Base-by-base conservation (phyloP, 2,113 vertebrate species). In the Balaenoptera acutorostrata region DNA sequence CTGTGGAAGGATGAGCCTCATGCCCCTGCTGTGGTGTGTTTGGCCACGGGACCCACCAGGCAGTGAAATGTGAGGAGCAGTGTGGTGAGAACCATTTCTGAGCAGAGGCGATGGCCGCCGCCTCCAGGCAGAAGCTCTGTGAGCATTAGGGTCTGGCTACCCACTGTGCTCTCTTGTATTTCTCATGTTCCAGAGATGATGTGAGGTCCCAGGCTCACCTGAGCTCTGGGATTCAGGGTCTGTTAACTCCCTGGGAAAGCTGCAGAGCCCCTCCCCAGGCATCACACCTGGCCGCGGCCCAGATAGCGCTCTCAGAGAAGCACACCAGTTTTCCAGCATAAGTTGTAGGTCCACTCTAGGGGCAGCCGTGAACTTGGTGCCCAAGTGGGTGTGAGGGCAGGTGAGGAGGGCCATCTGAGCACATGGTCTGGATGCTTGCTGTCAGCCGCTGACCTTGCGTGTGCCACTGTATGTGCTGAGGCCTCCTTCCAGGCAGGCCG, bases 381-480 rank as follows among this genome's bases (percentile, higher is more conserved):
- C 33, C 13, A 1, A 0, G 33, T 68, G 44, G 20, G 21, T 29
- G 23, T 29, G 46, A 49, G 36, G 44, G 21, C 7, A 23, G 64
- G 55, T 9, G 8, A 4, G 33, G 15, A 18, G 57, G 17, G 36
- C 27, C 10, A 0, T 63, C 52, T 52, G 52, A 52, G 15, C 0
- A 0, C 15, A 0, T 52, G 52, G 52, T 18, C 84, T 31, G 64
- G 33, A 21, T 1, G 46, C 46, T 13, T 55, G 33, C 25, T 20
- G 44, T n/a, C 5, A 0, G 64, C 46, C 1, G 12, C 64, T 6
- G n/a, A 12, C 33, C 64, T 17, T 3, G 8, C 8, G 10, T 12
- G 57, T 36, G n/a, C 23, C 3, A 0, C 31, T 29, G 9, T 69
- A n/a, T 86, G 15, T 69, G 59, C 39, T 8, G 39, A 63, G 59